These are phyloP conservation scores for Cryptosula pallasiana DNA, from an alignment of 2,888 invertebrate genomes.

Conservation along the genomic window DNA sequence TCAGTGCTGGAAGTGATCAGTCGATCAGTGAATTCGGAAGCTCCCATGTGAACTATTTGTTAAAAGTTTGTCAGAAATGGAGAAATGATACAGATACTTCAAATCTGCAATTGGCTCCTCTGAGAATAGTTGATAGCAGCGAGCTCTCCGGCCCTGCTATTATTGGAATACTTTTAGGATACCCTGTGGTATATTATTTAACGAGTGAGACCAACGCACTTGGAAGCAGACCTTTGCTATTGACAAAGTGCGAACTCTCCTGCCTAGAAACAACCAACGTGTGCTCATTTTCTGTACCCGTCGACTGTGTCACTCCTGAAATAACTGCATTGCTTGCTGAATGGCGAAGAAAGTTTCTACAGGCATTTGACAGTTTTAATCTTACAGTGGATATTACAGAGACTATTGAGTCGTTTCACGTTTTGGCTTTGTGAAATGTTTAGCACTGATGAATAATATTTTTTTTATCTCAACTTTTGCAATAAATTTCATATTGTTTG, in stretches of 20 bases:
- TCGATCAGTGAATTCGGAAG: background rate
- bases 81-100: background rate
- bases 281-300: conserved; percentile 16
- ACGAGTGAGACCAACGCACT: background rate
- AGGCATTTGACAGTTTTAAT: no score
- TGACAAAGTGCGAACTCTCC: background rate
- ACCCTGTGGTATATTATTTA: background rate
- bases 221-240: background rate
- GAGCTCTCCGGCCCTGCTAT: background rate
- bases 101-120: background rate
- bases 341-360: background rate
- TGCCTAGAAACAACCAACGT: background rate
- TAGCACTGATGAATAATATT: no score
- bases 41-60: background rate
- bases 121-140: background rate
- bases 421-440: background rate
- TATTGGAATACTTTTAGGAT: background rate
- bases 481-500: no score
- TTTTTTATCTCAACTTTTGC: no score
- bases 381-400: no score
- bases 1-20: background rate
- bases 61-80: background rate
- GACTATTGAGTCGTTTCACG: background rate
- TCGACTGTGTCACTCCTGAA: background rate
- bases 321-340: background rate